phyloP scores from a whole-genome alignment of 1,140 invertebrate genomes.

The Zaprionus inermis region DNA sequence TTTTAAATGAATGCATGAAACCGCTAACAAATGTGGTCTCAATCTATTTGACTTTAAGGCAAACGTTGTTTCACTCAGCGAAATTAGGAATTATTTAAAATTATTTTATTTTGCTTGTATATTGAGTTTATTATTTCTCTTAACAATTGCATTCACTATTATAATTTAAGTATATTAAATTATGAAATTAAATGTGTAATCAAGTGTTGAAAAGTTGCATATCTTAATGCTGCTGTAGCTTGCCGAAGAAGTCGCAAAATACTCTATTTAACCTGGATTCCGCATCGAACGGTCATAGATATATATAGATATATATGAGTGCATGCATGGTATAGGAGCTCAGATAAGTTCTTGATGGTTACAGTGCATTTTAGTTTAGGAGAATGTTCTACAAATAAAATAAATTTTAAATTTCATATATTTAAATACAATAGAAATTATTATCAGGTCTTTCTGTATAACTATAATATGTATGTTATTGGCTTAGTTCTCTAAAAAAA shows the following conservation, averaged over 20 bases:
- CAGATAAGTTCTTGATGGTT: not conserved
- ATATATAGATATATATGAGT: not conserved
- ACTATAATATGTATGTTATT: no score
- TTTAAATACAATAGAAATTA: no score
- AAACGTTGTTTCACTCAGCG: no score
- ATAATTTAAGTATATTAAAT: no score
- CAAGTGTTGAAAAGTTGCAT: not conserved
- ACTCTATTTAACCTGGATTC: conserved; percentile 48
- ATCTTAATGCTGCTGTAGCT: not conserved
- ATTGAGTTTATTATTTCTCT: no score
- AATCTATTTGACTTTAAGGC: not conserved
- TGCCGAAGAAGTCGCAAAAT: not conserved
- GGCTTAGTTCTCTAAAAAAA: no score
- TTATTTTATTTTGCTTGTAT: no score
- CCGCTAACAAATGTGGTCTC: not conserved
- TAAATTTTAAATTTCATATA: not conserved
- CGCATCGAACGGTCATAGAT: conserved; percentile 9
- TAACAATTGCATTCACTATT: no score
- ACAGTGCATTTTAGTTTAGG: not conserved
- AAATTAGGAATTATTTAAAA: no score
- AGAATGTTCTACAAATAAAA: no score
- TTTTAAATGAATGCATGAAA: not conserved
- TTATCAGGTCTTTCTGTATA: no score
- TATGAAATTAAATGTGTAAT: no score
- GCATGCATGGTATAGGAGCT: not conserved